Evolutionary conservation across 2,113 vertebrate genomes (phyloP).

Genomic region (Phocoena sinus): DNA sequence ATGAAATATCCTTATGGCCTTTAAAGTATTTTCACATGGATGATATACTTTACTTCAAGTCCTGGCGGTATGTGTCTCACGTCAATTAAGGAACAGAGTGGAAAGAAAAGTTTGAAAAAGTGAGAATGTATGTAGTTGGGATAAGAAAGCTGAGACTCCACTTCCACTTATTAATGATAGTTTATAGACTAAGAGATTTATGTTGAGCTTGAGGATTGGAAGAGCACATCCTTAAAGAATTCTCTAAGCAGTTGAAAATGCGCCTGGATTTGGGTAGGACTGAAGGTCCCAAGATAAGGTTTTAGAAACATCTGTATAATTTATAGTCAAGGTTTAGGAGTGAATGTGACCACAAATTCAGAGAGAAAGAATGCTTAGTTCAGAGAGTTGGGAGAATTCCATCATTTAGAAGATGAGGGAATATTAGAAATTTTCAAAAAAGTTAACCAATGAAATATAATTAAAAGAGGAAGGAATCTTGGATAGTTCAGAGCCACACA

Average conservation of each 20-base stretch:
- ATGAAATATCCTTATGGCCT: not conserved
- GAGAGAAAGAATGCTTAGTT: not conserved
- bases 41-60: not conserved
- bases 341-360: not conserved
- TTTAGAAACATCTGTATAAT: not conserved
- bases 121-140: not conserved
- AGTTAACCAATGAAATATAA: not conserved
- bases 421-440: not conserved
- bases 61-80: not conserved
- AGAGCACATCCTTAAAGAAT: not conserved
- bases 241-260: not conserved
- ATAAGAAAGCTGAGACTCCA: not conserved
- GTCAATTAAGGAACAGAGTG: not conserved
- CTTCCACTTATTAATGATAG: not conserved
- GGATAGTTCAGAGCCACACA: not conserved
- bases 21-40: not conserved
- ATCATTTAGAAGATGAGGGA: not conserved
- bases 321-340: not conserved
- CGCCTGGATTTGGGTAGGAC: not conserved
- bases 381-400: not conserved
- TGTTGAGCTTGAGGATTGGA: not conserved
- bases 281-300: not conserved
- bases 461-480: not conserved
- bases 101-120: not conserved
- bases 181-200: not conserved